phyloP scores from a whole-genome alignment of 2,888 invertebrate genomes.

The Dryadula phaetusa region DNA sequence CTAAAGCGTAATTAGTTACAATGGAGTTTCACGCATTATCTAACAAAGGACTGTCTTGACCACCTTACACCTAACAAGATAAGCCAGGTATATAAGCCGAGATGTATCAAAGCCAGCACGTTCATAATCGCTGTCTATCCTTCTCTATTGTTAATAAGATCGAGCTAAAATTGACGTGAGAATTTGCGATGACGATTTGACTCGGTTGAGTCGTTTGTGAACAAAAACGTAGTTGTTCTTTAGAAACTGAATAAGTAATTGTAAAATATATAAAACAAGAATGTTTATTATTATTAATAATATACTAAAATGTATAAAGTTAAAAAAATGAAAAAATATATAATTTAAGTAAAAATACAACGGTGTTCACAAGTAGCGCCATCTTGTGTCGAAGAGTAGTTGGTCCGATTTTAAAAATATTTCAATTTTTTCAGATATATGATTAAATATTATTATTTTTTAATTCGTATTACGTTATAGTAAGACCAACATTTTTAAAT shows the following conservation, averaged over 20 bases:
- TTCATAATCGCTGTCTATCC: slow-evolving; percentile 44
- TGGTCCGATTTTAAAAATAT: background rate
- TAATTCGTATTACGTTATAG: background rate
- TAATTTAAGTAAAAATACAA: background rate
- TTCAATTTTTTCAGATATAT: background rate
- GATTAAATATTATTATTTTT: background rate
- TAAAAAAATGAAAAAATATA: background rate
- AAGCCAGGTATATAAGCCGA: slow-evolving; percentile 61
- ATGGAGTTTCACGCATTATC: slow-evolving; percentile 24
- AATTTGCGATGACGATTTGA: slow-evolving; percentile 45
- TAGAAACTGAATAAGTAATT: background rate
- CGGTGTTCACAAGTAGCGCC: background rate
- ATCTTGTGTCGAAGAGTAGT: slow-evolving; percentile 13
- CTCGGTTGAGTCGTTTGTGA: background rate
- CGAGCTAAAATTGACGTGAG: slow-evolving; percentile 73
- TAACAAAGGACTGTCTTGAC: slow-evolving; percentile 47
- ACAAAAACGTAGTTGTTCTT: background rate
- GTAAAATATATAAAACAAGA: too few species aligned
- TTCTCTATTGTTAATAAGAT: slow-evolving; percentile 58
- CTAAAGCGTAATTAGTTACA: slow-evolving; percentile 18
- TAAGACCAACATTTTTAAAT: background rate
- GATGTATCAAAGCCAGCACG: slow-evolving; percentile 59
- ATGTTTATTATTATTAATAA: too few species aligned
- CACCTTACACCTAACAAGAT: slow-evolving; percentile 45
- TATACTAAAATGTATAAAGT: background rate